Evolutionary conservation across 2,888 invertebrate species (phyloP).

Genomic region (Crepidodera aurea): DNA sequence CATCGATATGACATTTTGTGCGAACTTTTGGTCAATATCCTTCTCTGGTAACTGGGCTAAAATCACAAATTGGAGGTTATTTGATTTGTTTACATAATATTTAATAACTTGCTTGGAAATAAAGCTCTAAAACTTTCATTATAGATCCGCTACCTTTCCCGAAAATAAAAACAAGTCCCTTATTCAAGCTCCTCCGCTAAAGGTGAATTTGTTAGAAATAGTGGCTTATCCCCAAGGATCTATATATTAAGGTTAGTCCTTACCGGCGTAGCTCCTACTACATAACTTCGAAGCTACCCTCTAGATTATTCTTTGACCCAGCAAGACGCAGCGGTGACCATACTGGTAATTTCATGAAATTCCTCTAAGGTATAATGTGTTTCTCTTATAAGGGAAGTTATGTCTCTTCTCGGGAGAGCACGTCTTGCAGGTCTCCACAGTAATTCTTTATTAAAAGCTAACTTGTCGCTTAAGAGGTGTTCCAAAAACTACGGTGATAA

Average conservation of each 20-base stretch:
- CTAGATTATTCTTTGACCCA: constrained; percentile 58
- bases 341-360: constrained; percentile 52
- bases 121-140: no score
- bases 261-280: constrained; percentile 52
- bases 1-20: no score
- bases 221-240: constrained; percentile 41
- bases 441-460: constrained; percentile 39
- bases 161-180: background rate
- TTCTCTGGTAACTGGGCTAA: no score
- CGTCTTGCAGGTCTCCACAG: constrained; percentile 42
- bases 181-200: background rate
- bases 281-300: constrained; percentile 47
- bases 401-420: constrained; percentile 45
- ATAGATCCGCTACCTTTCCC: no score
- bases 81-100: no score
- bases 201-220: constrained; percentile 36
- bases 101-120: no score
- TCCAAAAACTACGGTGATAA: constrained; percentile 30
- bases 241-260: constrained; percentile 52
- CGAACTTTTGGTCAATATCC: no score
- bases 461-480: constrained; percentile 29
- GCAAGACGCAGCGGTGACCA: constrained; percentile 57
- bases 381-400: constrained; percentile 58
- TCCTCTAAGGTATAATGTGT: constrained; percentile 60
- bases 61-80: no score